phyloP scores from a whole-genome alignment of 2,797 vertebrate species.

The Hylomyscus alleni region DNA sequence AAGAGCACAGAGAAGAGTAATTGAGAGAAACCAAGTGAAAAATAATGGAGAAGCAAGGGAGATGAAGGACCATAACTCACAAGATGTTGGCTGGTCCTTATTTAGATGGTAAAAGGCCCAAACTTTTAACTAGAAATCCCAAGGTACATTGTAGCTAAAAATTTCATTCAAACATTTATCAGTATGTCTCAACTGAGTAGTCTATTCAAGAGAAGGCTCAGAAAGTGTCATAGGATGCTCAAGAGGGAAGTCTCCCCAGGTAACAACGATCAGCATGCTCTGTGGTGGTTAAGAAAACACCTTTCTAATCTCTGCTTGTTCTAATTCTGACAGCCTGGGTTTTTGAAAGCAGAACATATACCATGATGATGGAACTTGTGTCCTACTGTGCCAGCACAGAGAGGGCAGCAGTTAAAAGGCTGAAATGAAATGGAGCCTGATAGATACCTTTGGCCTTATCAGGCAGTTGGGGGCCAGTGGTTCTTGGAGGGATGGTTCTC shows the following conservation, averaged over 20 bases:
- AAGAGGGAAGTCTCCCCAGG: neutral
- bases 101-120: slow-evolving; percentile 29
- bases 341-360: slow-evolving; percentile 11
- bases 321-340: slow-evolving; percentile 3
- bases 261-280: slow-evolving; percentile 7
- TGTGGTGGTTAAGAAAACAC: neutral
- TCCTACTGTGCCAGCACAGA: neutral
- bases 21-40: slow-evolving; percentile 66
- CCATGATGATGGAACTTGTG: neutral
- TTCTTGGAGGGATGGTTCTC: neutral
- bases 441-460: neutral
- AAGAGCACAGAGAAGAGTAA: slow-evolving; percentile 61
- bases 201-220: neutral
- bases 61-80: slow-evolving; percentile 62
- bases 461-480: neutral
- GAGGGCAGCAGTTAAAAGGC: slow-evolving; percentile 25
- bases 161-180: slow-evolving; percentile 25
- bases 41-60: slow-evolving; percentile 55
- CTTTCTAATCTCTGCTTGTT: slow-evolving; percentile 44
- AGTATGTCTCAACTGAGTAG: slow-evolving; percentile 24
- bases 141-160: slow-evolving; percentile 20
- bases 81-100: slow-evolving; percentile 32
- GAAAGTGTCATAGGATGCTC: neutral
- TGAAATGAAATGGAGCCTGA: neutral
- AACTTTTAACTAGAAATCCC: slow-evolving; percentile 30